Evolutionary conservation across 1,140 invertebrate genomes (phyloP).

Genomic region (Megalopta genalis): DNA sequence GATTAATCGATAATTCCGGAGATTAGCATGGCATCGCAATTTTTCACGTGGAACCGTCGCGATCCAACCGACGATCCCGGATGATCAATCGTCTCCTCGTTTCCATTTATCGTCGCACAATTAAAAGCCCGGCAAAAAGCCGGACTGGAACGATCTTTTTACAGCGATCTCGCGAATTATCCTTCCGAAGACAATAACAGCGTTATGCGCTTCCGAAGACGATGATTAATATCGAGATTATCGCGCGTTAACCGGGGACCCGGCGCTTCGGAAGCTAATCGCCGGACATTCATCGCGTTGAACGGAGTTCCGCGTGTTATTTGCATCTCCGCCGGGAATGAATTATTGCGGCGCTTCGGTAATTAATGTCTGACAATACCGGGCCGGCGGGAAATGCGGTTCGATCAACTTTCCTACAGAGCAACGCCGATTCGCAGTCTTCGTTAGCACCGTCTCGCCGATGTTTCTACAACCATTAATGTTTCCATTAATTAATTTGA

Average conservation of each 20-base stretch:
- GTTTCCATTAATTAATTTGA: too few relatives aligned
- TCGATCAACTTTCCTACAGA: background rate
- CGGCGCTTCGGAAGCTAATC: conserved; percentile 44
- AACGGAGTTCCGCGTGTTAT: conserved; percentile 37
- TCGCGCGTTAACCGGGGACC: conserved; percentile 31
- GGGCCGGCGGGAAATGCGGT: background rate
- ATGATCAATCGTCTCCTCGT: background rate
- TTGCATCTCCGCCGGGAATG: conserved; percentile 36
- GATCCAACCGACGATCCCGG: background rate
- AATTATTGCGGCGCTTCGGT: conserved; percentile 39
- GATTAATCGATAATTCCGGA: background rate
- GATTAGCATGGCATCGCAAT: background rate
- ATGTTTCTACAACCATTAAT: too few relatives aligned
- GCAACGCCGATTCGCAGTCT: background rate
- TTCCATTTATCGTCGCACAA: background rate
- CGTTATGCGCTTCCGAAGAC: conserved; percentile 49
- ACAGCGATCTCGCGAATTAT: conserved; percentile 42
- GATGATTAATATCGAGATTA: conserved; percentile 60
- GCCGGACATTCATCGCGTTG: conserved; percentile 16
- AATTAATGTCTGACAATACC: conserved; percentile 18
- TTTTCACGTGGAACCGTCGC: background rate
- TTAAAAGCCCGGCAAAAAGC: background rate
- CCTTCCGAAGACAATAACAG: conserved; percentile 46
- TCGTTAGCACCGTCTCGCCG: too few relatives aligned
- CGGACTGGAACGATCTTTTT: background rate